phyloP scores from a whole-genome alignment of 2,888 invertebrate genomes.

The Stenotaenia linearis region DNA sequence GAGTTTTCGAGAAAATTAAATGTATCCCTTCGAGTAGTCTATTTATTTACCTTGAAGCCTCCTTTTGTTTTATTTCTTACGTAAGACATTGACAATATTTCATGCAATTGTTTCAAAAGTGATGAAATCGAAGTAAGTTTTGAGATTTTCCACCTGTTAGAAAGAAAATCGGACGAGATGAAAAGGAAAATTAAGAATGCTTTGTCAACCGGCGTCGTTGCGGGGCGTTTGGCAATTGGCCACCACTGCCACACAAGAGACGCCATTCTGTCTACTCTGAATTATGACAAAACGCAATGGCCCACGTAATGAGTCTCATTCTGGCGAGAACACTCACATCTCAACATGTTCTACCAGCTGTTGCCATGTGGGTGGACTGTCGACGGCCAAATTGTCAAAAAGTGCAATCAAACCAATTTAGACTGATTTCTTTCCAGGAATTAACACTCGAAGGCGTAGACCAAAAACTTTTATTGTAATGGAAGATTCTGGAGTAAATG shows the following conservation, averaged over 20 bases:
- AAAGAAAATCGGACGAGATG: too few relatives aligned
- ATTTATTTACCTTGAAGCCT: too few relatives aligned
- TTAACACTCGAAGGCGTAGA: background rate
- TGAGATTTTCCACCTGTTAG: background rate
- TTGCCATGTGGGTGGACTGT: background rate
- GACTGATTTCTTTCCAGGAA: background rate
- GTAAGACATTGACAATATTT: too few relatives aligned
- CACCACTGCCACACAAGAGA: background rate
- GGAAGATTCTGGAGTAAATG: background rate
- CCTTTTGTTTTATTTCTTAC: too few relatives aligned
- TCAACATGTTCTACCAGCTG: background rate
- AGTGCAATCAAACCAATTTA: background rate
- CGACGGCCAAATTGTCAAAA: background rate
- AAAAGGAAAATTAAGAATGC: background rate
- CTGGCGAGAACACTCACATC: background rate
- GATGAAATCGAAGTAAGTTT: too few relatives aligned
- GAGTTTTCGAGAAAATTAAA: too few relatives aligned
- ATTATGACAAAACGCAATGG: constrained; percentile 5
- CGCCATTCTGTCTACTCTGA: background rate
- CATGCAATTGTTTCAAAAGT: too few relatives aligned
- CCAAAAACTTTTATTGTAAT: background rate
- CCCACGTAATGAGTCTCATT: constrained; percentile 5
- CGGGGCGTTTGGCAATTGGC: background rate
- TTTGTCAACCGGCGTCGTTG: background rate
- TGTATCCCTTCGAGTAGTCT: too few relatives aligned